These are phyloP conservation scores for Larimichthys polyactis DNA, from an alignment of 2,113 vertebrate genomes.

Conservation along the genomic window DNA sequence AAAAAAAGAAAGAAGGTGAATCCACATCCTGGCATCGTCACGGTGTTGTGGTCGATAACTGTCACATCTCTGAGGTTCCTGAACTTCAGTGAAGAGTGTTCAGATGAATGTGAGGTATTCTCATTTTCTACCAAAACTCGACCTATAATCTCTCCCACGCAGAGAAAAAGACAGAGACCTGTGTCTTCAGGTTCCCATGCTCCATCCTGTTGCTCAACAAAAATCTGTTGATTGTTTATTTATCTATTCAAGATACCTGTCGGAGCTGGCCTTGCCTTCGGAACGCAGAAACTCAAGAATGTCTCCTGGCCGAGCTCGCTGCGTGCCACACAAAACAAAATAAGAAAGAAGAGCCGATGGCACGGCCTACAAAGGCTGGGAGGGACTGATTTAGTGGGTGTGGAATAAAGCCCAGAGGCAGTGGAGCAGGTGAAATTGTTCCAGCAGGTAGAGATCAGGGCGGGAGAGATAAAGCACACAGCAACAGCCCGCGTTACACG, in stretches of 20 bases:
- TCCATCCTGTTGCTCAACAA: not conserved
- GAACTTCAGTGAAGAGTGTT: conserved; percentile 28
- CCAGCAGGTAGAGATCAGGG: conserved; percentile 68
- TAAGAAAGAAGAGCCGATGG: conserved; percentile 12
- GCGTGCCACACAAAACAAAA: not conserved
- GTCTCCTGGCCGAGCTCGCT: not conserved
- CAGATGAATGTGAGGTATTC: conserved; percentile 49
- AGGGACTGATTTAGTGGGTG: conserved; percentile 57
- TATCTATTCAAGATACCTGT: not conserved
- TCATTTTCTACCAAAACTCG: conserved; percentile 24
- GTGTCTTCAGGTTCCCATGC: conserved; percentile 33
- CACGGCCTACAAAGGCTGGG: conserved; percentile 1
- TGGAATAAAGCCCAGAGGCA: conserved; percentile 78
- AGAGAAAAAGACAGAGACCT: not conserved
- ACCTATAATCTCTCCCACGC: conserved; percentile 17
- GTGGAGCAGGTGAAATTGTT: conserved; percentile 78
- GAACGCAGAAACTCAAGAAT: conserved; percentile 1
- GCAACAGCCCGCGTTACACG: conserved; percentile 46
- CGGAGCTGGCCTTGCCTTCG: not conserved
- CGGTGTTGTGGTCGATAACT: conserved; percentile 67
- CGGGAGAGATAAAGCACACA: conserved; percentile 83
- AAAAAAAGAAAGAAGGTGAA: conserved; percentile 39
- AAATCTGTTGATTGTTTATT: not conserved
- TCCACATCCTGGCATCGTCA: conserved; percentile 71
- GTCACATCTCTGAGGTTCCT: conserved; percentile 40